Percentiles rank a stretch among this genome's conserved stretches.
Conservation (phyloP, 2,888 invertebrate species). For the Agrotis ipsilon region DNA sequence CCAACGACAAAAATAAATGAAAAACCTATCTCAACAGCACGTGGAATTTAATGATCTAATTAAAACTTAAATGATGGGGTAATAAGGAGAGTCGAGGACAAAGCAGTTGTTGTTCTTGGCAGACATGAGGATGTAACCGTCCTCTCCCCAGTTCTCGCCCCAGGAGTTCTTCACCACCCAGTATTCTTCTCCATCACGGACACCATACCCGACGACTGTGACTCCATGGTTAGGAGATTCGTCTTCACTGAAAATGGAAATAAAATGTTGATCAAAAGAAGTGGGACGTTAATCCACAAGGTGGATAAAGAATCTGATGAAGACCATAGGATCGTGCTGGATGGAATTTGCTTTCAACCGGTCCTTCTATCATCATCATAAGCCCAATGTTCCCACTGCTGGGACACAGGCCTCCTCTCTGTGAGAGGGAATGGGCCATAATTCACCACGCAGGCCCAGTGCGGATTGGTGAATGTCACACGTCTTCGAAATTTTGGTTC, state of each 20-base stretch:
- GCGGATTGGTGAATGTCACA: too few relatives aligned
- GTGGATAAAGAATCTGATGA: too few relatives aligned
- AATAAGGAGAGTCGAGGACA: constrained; percentile 65
- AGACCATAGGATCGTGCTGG: too few relatives aligned
- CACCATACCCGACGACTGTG: constrained; percentile 76
- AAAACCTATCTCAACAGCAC: constrained; percentile 48
- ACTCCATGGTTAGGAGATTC: constrained; percentile 68
- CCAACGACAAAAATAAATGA: neutral
- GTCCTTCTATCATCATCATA: too few relatives aligned
- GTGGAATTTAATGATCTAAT: constrained; percentile 64
- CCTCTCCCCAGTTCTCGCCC: constrained; percentile 76
- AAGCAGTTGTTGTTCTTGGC: constrained; percentile 73
- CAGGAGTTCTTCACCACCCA: constrained; percentile 82
- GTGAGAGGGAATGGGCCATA: too few relatives aligned
- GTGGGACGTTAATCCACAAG: too few relatives aligned
- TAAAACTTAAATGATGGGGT: constrained; percentile 60
- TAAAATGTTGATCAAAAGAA: neutral
- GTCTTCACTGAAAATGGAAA: constrained; percentile 35
- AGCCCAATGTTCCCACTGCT: too few relatives aligned
- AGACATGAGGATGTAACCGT: constrained; percentile 73
- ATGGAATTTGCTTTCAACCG: too few relatives aligned
- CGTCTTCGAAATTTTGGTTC: too few relatives aligned
- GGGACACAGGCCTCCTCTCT: too few relatives aligned
- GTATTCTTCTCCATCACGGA: constrained; percentile 70
- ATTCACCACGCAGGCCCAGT: too few relatives aligned